Evolutionary conservation across 1,140 invertebrate species (phyloP).

Genomic region (Papilio glaucus): DNA sequence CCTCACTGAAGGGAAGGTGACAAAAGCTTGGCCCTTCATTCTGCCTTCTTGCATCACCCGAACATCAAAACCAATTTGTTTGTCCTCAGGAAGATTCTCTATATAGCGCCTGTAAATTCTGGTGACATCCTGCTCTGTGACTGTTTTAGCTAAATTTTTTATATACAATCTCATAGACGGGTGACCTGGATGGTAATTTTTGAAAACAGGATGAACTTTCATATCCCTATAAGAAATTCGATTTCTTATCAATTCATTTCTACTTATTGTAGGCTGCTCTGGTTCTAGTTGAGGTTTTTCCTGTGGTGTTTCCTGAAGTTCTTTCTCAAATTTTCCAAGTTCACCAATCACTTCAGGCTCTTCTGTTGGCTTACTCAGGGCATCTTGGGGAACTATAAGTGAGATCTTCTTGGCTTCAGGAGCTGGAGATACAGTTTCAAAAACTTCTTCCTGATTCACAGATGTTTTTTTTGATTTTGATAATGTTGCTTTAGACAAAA

Average conservation of each 20-base stretch:
- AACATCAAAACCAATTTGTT: constrained; percentile 89
- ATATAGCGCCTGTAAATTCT: constrained; percentile 91
- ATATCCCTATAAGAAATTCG: constrained; percentile 90
- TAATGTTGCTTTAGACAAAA: constrained; percentile 61
- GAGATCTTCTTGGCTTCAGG: constrained; percentile 86
- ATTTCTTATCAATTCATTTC: constrained; percentile 87
- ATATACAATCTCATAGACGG: constrained; percentile 94
- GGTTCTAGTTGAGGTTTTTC: constrained; percentile 50
- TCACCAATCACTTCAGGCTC: constrained; percentile 66
- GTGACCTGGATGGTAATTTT: constrained; percentile 93
- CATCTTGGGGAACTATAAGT: constrained; percentile 83
- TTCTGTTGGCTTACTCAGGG: constrained; percentile 61
- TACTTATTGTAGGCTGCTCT: constrained; percentile 85
- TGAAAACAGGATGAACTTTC: constrained; percentile 91
- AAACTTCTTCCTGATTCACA: constrained; percentile 86
- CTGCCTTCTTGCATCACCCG: constrained; percentile 96
- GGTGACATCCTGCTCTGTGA: constrained; percentile 89
- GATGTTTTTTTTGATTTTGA: constrained; percentile 72
- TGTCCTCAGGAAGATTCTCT: constrained; percentile 65
- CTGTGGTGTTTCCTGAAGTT: constrained; percentile 54
- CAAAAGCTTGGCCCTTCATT: constrained; percentile 98
- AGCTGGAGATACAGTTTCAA: constrained; percentile 84
- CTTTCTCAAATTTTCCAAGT: constrained; percentile 74
- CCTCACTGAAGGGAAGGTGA: constrained; percentile 89
- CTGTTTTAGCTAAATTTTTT: constrained; percentile 95